phyloP scores from a whole-genome alignment of 2,797 vertebrate genomes.

The Rhodeus uyekii region DNA sequence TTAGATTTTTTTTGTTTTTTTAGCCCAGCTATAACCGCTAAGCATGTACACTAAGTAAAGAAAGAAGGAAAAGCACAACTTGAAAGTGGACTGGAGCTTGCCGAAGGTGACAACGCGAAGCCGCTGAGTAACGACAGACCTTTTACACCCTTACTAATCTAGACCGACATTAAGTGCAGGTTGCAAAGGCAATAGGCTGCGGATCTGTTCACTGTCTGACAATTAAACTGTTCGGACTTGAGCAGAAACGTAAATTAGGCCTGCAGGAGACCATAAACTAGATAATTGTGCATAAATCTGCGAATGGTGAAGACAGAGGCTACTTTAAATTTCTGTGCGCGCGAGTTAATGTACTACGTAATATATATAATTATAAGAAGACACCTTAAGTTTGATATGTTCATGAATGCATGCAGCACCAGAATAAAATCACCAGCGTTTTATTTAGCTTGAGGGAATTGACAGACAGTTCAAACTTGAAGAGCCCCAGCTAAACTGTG shows the following conservation, averaged over 20 bases:
- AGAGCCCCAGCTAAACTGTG: background rate
- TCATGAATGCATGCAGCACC: too few species aligned
- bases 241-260: conserved; percentile 56
- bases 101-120: conserved; percentile 43
- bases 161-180: conserved; percentile 41
- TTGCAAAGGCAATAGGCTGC: conserved; percentile 39
- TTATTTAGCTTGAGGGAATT: conserved; percentile 2
- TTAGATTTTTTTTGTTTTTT: background rate
- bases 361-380: background rate
- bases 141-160: conserved; percentile 52
- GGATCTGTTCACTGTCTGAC: conserved; percentile 53
- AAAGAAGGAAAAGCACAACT: conserved; percentile 12
- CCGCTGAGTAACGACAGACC: conserved; percentile 49
- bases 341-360: background rate
- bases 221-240: conserved; percentile 51
- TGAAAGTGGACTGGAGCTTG: background rate
- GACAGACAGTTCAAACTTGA: background rate
- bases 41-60: background rate
- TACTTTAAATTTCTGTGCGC: conserved; percentile 27
- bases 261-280: conserved; percentile 53
- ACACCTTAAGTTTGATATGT: background rate
- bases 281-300: conserved; percentile 54
- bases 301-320: conserved; percentile 23
- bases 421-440: conserved; percentile 8
- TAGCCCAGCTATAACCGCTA: background rate